Evolutionary conservation across 2,888 invertebrate genomes (phyloP).

Genomic region (Sesamia inferens): DNA sequence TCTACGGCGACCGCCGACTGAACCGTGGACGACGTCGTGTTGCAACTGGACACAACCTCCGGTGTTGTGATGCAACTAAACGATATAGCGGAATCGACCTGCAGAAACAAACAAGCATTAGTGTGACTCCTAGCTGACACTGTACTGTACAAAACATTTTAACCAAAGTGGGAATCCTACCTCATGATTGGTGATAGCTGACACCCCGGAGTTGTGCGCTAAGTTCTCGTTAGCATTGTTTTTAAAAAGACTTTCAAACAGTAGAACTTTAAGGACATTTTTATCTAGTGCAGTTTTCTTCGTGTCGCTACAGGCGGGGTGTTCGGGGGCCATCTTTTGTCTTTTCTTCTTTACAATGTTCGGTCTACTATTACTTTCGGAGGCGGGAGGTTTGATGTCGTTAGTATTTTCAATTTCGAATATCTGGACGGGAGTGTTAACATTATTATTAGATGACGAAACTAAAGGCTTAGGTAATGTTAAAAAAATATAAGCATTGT

Average conservation of each 20-base stretch:
- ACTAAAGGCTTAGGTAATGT: conserved; percentile 78
- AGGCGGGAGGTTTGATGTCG: conserved; percentile 59
- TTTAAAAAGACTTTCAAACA: conserved; percentile 78
- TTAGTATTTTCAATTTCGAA: conserved; percentile 65
- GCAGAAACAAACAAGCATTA: conserved; percentile 70
- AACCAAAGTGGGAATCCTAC: conserved; percentile 73
- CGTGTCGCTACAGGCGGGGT: conserved; percentile 65
- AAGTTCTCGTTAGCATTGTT: conserved; percentile 72
- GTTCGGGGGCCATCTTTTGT: conserved; percentile 64
- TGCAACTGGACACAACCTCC: conserved; percentile 86
- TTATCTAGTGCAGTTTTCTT: conserved; percentile 73
- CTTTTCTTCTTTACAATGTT: conserved; percentile 68
- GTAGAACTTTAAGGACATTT: conserved; percentile 78
- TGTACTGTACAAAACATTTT: conserved; percentile 36
- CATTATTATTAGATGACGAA: conserved; percentile 59
- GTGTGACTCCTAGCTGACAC: conserved; percentile 35
- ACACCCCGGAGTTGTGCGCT: conserved; percentile 64
- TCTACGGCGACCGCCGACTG: conserved; percentile 80
- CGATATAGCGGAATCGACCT: conserved; percentile 88
- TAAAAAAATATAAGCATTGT: conserved; percentile 81
- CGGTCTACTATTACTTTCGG: conserved; percentile 54
- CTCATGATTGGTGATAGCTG: conserved; percentile 73
- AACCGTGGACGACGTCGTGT: conserved; percentile 81
- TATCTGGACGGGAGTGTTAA: conserved; percentile 57
- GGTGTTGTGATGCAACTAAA: conserved; percentile 89